Percentiles rank a stretch among this genome's conserved stretches.
Evolutionary conservation across 2,888 invertebrate species (phyloP).

Genomic region (Choreutis nemorana): DNA sequence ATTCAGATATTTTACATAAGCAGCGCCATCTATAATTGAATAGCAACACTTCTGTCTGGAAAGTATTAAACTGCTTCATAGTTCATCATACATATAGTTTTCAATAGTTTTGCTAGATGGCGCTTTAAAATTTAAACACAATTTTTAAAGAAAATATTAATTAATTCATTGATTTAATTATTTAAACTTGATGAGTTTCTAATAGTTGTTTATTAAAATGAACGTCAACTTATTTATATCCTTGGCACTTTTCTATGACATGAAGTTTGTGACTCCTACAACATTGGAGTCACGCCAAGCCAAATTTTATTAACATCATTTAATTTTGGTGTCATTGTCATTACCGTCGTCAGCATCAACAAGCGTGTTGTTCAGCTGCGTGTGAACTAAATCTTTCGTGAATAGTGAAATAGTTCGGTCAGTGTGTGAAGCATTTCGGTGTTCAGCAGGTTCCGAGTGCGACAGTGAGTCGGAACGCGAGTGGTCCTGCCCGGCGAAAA

Average conservation of each 20-base stretch:
- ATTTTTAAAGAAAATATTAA: too few relatives aligned
- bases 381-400: conserved; percentile 1
- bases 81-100: too few relatives aligned
- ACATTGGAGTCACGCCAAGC: conserved; percentile 42
- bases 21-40: conserved; percentile 35
- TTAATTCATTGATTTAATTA: too few relatives aligned
- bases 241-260: too few relatives aligned
- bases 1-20: conserved; percentile 2
- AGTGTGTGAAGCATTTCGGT: conserved; percentile 15
- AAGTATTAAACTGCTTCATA: not conserved
- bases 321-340: conserved; percentile 52
- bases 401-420: conserved; percentile 3
- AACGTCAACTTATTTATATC: too few relatives aligned
- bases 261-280: too few relatives aligned
- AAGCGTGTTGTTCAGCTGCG: conserved; percentile 18
- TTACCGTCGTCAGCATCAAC: conserved; percentile 32
- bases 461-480: conserved; percentile 77
- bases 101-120: conserved; percentile 4
- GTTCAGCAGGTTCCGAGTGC: conserved; percentile 53
- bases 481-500: conserved; percentile 77
- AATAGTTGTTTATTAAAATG: too few relatives aligned
- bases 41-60: conserved; percentile 21
- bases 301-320: conserved; percentile 24
- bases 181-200: too few relatives aligned
- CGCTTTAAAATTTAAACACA: too few relatives aligned